Conservation (phyloP, 1,140 invertebrate species). For the Phymorhynchus buccinoides region DNA sequence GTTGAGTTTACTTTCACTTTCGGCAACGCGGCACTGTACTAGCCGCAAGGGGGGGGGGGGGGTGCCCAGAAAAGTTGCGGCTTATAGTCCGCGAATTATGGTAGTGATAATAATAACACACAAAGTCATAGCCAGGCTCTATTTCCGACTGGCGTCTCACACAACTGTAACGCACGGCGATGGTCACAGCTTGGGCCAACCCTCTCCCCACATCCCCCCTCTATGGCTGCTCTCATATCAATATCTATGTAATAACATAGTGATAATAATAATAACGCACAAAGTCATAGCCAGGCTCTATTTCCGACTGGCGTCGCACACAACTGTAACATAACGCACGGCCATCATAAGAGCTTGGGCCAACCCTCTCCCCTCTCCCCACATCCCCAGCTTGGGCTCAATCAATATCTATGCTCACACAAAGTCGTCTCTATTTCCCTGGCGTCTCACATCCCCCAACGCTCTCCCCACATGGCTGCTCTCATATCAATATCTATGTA, state of each 20-base stretch:
- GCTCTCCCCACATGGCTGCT: slow-evolving; percentile 72
- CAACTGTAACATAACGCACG: slow-evolving; percentile 88
- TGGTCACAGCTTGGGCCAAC: slow-evolving; percentile 87
- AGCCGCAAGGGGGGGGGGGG: no score
- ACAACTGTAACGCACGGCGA: slow-evolving; percentile 88
- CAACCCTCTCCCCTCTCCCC: slow-evolving; percentile 74
- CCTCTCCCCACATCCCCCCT: slow-evolving; percentile 41
- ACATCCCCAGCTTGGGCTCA: slow-evolving; percentile 80
- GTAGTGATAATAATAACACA: no score
- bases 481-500: no score
- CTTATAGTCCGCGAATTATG: no score
- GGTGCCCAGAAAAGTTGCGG: no score
- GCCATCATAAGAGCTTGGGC: slow-evolving; percentile 88
- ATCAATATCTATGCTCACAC: no score
- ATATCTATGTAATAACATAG: no score
- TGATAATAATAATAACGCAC: no score
- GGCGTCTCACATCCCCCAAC: slow-evolving; percentile 87
- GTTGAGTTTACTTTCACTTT: no score
- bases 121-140: slow-evolving; percentile 53
- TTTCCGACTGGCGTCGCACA: slow-evolving; percentile 85
- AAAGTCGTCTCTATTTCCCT: slow-evolving; percentile 72
- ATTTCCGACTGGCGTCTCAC: slow-evolving; percentile 85
- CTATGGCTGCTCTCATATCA: slow-evolving; percentile 86
- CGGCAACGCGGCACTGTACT: no score
- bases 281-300: slow-evolving; percentile 54